These are phyloP conservation scores for Pseudomyrmex dendroicus DNA, from an alignment of 1,140 invertebrate species.

Conservation along the genomic window DNA sequence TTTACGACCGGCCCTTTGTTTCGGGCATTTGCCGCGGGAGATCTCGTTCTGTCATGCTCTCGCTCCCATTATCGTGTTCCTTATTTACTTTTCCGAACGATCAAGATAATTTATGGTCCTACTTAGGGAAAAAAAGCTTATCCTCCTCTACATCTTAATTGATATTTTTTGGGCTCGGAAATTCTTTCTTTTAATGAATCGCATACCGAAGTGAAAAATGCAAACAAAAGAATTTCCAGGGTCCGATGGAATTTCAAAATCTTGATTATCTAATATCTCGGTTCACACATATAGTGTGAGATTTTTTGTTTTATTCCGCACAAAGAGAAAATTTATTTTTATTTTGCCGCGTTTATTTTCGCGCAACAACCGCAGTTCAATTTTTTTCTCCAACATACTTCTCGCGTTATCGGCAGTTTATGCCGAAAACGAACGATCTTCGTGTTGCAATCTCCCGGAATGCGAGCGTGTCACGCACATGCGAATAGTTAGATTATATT, in stretches of 20 bases:
- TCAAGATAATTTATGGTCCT: no score
- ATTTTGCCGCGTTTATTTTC: not conserved
- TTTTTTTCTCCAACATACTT: constrained; percentile 24
- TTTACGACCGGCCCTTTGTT: no score
- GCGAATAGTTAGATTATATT: constrained; percentile 49
- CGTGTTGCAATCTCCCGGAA: constrained; percentile 37
- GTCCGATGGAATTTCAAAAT: not conserved
- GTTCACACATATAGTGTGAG: not conserved
- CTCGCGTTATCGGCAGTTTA: constrained; percentile 13
- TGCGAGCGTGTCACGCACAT: constrained; percentile 34
- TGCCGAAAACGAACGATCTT: constrained; percentile 20
- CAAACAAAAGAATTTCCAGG: not conserved
- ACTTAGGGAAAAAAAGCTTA: no score
- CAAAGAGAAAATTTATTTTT: not conserved
- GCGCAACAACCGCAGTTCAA: constrained; percentile 3
- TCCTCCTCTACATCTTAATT: no score
- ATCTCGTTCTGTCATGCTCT: no score
- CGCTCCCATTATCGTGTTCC: no score
- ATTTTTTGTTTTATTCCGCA: not conserved
- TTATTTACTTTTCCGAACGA: no score
- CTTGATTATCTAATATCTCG: constrained; percentile 5
- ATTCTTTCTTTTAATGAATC: not conserved
- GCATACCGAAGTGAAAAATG: not conserved
- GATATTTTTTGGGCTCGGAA: no score
- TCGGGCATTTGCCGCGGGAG: no score